Base-by-base conservation (phyloP, 1,140 invertebrate species). In the Trichonephila clavipes region DNA sequence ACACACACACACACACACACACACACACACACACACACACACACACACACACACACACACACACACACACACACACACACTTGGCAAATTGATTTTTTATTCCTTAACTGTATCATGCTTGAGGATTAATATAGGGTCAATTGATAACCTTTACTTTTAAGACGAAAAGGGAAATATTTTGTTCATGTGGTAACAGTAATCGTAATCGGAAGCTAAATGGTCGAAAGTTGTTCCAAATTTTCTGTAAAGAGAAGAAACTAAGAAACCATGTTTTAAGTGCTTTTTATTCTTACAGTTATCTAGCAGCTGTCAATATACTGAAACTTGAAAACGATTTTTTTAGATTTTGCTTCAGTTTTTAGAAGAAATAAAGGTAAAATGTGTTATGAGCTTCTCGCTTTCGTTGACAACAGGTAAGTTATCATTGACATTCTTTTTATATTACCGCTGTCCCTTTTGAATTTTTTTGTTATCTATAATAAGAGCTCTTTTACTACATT, bases 301-400 rank as follows among this genome's bases (percentile, higher is more conserved):
- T 34, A 40, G 34, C 16, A 18, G 6, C 69, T 77, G 69, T 40
- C 69, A 77, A 34, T 77, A 4, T 34, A 77, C 24, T 34, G 28
- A 77, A 77, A 77, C 28, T 77, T 34, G 69, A 77, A 77, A 28
- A 72, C 8, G 16, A 72, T 72, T 72, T 24, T 28, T 72, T 72
- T 34, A 28, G 28, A 28, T 34, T 77, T 28, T 77, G 28, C 14
- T 16, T 77, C 16, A 12, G 28, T 34, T 77, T 34, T 28, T 14
- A 14, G 28, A 77, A 34, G 2, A 24, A 28, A 77, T 77, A 34
- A 77, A 28, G 14, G 18, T 28, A 19, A 34, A 18, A 77, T 18
- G 28, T 77, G 24, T 77, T 28, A 40, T 4, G 28, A 77, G 28
- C 24, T 77, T 77, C 69, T 77, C 69, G 16, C 28, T 24, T 77